Conservation (phyloP, 2,888 invertebrate species). For the Pocota personata region DNA sequence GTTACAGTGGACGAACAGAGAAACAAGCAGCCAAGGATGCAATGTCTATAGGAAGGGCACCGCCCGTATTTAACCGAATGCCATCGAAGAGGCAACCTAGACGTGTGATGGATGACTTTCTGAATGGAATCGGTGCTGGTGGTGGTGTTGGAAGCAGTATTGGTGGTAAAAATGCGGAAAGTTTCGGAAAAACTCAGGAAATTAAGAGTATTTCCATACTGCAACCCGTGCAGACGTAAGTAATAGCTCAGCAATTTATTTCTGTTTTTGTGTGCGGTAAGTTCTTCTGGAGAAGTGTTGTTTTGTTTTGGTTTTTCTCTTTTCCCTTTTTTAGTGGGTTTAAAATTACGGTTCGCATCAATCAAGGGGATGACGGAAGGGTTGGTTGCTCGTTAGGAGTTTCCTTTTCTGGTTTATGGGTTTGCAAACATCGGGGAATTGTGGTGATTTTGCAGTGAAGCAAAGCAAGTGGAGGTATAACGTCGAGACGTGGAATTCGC, state of each 20-base stretch:
- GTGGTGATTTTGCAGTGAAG: slow-evolving; percentile 21
- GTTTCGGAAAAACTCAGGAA: slow-evolving; percentile 79
- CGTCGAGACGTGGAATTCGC: not conserved
- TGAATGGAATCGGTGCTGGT: slow-evolving; percentile 86
- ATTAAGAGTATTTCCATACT: slow-evolving; percentile 85
- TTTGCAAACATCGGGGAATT: slow-evolving; percentile 51
- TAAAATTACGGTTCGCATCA: slow-evolving; percentile 62
- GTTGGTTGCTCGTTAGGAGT: slow-evolving; percentile 58
- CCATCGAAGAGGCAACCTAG: slow-evolving; percentile 90
- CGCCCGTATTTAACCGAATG: slow-evolving; percentile 90
- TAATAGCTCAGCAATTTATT: slow-evolving; percentile 74
- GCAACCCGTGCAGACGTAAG: slow-evolving; percentile 84
- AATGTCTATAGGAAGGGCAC: slow-evolving; percentile 84
- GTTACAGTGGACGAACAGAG: slow-evolving; percentile 86
- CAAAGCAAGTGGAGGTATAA: not conserved
- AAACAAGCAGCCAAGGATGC: slow-evolving; percentile 83
- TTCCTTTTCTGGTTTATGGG: slow-evolving; percentile 60
- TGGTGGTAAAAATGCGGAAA: slow-evolving; percentile 83
- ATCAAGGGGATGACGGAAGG: slow-evolving; percentile 52
- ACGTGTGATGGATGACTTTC: slow-evolving; percentile 86
- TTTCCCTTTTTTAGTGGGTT: slow-evolving; percentile 14
- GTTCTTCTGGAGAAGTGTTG: slow-evolving; percentile 47
- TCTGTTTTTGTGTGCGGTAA: slow-evolving; percentile 54
- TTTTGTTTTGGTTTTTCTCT: not conserved
- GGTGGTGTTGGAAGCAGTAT: slow-evolving; percentile 84